Percentiles rank a stretch among this genome's conserved stretches.
These are phyloP conservation scores for Athene cunicularia DNA, from an alignment of 2,113 vertebrate species.

Conservation along the genomic window DNA sequence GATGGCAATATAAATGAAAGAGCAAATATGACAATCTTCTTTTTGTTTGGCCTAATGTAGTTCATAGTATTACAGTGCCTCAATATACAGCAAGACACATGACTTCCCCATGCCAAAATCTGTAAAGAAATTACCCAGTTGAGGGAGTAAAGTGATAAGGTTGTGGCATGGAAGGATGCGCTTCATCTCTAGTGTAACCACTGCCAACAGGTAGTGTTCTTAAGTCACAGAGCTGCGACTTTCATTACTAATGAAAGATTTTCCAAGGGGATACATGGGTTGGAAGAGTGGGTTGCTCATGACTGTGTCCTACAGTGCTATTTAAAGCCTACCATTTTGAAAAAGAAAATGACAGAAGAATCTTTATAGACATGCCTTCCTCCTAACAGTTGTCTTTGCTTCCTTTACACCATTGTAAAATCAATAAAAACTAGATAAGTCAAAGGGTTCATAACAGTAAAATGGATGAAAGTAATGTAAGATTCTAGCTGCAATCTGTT, in stretches of 20 bases:
- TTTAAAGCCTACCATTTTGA: not conserved
- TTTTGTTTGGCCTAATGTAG: not conserved
- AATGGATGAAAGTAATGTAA: not conserved
- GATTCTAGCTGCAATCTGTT: constrained; percentile 15
- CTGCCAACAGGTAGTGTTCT: not conserved
- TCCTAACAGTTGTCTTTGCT: not conserved
- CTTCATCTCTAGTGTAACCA: not conserved
- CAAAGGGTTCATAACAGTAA: not conserved
- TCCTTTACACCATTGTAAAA: not conserved
- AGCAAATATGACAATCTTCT: not conserved
- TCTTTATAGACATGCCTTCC: not conserved
- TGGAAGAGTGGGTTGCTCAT: not conserved
- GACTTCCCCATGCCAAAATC: not conserved
- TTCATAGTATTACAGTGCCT: not conserved
- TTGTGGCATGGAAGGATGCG: accelerated
- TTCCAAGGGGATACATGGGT: not conserved
- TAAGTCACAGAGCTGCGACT: not conserved
- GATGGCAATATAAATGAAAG: not conserved
- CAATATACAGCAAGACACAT: not conserved
- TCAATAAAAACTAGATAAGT: not conserved
- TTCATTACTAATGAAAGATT: not conserved
- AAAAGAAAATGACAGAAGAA: not conserved
- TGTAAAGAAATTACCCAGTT: not conserved
- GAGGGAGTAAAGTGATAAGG: not conserved
- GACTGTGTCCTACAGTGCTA: not conserved